Conservation (phyloP, 2,888 invertebrate species). For the Litoditis marina region DNA sequence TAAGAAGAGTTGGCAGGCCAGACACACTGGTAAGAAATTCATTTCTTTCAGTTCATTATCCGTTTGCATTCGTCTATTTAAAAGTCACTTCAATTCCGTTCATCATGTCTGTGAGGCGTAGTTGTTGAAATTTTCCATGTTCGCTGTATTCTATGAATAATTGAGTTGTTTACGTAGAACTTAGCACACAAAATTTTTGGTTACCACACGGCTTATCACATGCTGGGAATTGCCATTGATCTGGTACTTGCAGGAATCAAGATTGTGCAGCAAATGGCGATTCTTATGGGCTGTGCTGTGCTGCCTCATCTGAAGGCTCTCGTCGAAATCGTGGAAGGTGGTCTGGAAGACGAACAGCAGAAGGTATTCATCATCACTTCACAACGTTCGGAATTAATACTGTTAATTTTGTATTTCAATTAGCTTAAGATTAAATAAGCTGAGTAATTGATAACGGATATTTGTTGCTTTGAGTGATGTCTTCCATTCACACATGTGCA, state of each 20-base stretch:
- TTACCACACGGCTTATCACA: no score
- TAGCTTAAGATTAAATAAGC: background rate
- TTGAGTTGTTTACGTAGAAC: no score
- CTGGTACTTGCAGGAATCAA: conserved; percentile 73
- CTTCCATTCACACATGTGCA: no score
- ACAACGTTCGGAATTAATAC: no score
- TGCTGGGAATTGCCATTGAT: background rate
- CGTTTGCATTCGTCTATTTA: background rate
- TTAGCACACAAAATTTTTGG: no score
- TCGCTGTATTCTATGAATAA: no score
- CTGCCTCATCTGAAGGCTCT: conserved; percentile 93
- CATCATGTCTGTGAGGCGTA: no score
- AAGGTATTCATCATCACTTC: conserved; percentile 70
- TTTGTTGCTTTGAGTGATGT: no score
- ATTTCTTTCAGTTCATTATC: background rate
- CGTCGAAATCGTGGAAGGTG: conserved; percentile 98
- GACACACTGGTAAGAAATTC: conserved; percentile 74
- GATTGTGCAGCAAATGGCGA: conserved; percentile 99
- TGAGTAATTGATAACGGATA: no score
- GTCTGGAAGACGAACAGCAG: conserved; percentile 95
- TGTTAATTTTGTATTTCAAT: no score
- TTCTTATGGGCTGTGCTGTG: conserved; percentile 98
- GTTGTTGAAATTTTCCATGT: no score
- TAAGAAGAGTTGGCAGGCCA: conserved; percentile 97
- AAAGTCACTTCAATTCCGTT: no score